A percentile compares a stretch with the other conserved stretches of the same genome.
These are phyloP conservation scores for Formica selysi DNA, from an alignment of 1,140 invertebrate species.

Conservation along the genomic window DNA sequence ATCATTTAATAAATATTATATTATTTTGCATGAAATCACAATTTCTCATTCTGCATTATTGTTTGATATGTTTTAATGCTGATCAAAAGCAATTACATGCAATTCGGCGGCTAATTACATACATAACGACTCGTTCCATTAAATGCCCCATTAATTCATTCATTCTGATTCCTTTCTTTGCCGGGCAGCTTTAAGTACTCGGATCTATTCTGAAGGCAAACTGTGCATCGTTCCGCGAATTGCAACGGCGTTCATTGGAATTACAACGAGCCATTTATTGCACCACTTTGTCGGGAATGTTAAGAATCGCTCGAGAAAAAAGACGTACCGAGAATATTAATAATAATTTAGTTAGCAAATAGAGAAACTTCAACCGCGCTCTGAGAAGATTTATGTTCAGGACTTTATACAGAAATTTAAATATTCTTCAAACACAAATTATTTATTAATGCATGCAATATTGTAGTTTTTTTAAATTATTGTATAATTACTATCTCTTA, in stretches of 20 bases:
- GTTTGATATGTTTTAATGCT: neutral
- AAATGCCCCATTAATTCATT: slow-evolving; percentile 27
- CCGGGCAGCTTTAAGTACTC: slow-evolving; percentile 10
- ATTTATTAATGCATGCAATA: neutral
- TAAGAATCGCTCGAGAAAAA: neutral
- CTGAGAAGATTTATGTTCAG: neutral
- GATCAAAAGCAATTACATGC: slow-evolving; percentile 1
- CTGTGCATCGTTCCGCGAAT: slow-evolving; percentile 5
- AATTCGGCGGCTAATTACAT: neutral
- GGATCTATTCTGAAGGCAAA: neutral
- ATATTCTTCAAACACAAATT: neutral
- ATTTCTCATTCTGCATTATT: neutral
- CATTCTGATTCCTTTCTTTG: slow-evolving; percentile 19
- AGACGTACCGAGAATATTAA: neutral
- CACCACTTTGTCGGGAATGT: neutral
- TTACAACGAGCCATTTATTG: slow-evolving; percentile 37
- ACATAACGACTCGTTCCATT: slow-evolving; percentile 3
- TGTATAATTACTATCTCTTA: neutral
- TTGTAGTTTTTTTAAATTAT: neutral
- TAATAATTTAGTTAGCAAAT: slow-evolving; percentile 24
- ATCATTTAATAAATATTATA: neutral
- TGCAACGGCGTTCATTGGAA: slow-evolving; percentile 23
- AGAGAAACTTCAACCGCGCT: neutral
- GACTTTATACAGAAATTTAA: neutral
- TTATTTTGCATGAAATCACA: neutral